Evolutionary conservation across 2,888 invertebrate species (phyloP).

Genomic region (Dynastes grantii): DNA sequence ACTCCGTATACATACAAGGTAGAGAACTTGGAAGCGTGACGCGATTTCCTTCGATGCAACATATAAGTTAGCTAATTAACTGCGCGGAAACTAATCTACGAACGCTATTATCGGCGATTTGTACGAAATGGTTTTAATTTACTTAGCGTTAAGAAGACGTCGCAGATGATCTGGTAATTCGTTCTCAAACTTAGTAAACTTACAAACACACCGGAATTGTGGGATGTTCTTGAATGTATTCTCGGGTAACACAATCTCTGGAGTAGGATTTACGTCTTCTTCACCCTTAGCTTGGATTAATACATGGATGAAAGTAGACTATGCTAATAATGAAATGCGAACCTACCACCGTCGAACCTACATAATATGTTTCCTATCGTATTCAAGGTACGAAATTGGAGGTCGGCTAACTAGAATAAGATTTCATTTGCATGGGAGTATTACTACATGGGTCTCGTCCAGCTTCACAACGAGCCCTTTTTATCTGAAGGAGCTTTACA

Average conservation of each 20-base stretch:
- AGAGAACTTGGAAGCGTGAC: background rate
- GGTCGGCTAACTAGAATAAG: too few relatives aligned
- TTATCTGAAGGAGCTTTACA: too few relatives aligned
- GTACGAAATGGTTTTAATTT: slow-evolving; percentile 34
- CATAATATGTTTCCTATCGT: too few relatives aligned
- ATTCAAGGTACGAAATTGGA: too few relatives aligned
- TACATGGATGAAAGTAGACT: background rate
- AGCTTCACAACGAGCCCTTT: too few relatives aligned
- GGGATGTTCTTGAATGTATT: background rate
- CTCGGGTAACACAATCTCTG: background rate
- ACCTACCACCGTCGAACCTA: too few relatives aligned
- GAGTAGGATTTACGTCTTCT: background rate
- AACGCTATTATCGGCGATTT: slow-evolving; percentile 32
- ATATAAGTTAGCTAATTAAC: slow-evolving; percentile 27
- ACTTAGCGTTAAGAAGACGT: slow-evolving; percentile 22
- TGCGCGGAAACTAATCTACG: slow-evolving; percentile 37
- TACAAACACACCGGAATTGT: background rate
- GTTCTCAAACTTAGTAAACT: slow-evolving; percentile 10
- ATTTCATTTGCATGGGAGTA: too few relatives aligned
- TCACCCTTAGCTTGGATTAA: background rate
- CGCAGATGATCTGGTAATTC: slow-evolving; percentile 26
- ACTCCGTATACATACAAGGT: background rate
- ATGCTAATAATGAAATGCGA: too few relatives aligned
- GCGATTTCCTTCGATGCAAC: slow-evolving; percentile 1
- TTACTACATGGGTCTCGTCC: too few relatives aligned